These are phyloP conservation scores for Furcifer pardalis DNA, from an alignment of 2,797 vertebrate species.

Conservation along the genomic window DNA sequence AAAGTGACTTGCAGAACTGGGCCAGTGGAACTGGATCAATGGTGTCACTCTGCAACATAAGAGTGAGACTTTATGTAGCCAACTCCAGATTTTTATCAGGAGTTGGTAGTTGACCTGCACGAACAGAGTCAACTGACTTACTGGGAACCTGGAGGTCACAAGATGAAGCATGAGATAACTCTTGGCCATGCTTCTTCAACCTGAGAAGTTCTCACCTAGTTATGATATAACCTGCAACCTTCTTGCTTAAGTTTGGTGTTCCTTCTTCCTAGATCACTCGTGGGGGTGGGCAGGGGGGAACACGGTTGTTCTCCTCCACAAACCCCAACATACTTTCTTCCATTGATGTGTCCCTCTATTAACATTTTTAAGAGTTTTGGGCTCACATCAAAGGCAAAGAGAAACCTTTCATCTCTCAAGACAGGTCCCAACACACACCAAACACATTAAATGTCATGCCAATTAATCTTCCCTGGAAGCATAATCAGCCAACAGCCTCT, in stretches of 20 bases:
- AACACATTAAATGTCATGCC: slow-evolving; percentile 15
- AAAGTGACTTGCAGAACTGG: no score
- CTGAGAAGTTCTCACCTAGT: no score
- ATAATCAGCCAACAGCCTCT: slow-evolving; percentile 14
- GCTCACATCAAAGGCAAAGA: slow-evolving; percentile 70
- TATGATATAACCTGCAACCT: no score
- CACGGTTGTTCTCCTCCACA: no score
- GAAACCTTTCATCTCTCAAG: slow-evolving; percentile 68
- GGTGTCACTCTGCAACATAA: no score
- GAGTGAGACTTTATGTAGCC: no score
- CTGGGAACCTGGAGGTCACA: not conserved
- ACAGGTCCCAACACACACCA: slow-evolving; percentile 52
- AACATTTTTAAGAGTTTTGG: slow-evolving; percentile 74
- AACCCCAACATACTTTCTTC: slow-evolving; percentile 29
- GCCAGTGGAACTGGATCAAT: no score
- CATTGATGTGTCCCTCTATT: slow-evolving; percentile 67
- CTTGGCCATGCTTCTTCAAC: slow-evolving; percentile 45
- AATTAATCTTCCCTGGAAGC: accelerated
- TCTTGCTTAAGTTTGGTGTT: slow-evolving; percentile 27
- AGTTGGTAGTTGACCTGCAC: not conserved
- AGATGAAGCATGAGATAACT: not conserved
- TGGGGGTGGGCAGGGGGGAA: slow-evolving; percentile 17
- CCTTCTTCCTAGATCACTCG: slow-evolving; percentile 45
- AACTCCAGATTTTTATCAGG: not conserved
- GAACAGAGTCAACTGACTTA: accelerated